Evolutionary conservation across 2,888 invertebrate species (phyloP), one percentile per base, ranked within the genome.

Genomic region (Drosophila borealis): DNA sequence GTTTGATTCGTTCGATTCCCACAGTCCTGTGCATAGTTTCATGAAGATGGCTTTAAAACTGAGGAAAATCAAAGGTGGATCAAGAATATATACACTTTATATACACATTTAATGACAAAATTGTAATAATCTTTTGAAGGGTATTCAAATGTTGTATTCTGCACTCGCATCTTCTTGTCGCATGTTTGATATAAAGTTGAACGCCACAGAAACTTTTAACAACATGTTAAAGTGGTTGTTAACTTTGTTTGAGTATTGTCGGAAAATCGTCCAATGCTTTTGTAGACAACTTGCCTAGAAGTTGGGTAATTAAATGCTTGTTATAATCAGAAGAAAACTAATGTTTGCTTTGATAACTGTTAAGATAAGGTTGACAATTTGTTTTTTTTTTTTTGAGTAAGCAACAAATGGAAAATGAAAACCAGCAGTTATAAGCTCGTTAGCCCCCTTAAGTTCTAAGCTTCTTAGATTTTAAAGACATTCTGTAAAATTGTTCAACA

Each of bases 381-480:
- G 2, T 25, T 25, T 41, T 13, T 49, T 42, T 39, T n/a, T 17
- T 34, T 19, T 33, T 9, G 2, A 34, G n/a, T 8, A n/a, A 41
- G 9, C 3, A 10, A 2, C 13, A 19, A 8, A 11, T 6, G 13
- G 25, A 21, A 46, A 19, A 51, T 6, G 2, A 39, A 36, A 44
- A 41, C 8, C 4, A 37, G 37, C 11, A 39, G 56, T 71, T 71
- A 74, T 39, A 76, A 67, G 45, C 71, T 74, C 76, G 55, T 76
- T 71, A 71, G 8, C 19, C 13, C 17, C 5, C 17, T 8, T 17
- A 39, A 37, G 29, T 48, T 17, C 17, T 39, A 8, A 36, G 10
- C n/a, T 45, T 37, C n/a, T 37, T 25, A 61, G 33, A 37, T 33
- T 21, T 34, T 45, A 0, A 14, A 46, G 6, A 21, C 3, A n/a